Conservation (phyloP, 30 jellyfish, hydroid and myxozoan genomes). For the Aurelia aurita region DNA sequence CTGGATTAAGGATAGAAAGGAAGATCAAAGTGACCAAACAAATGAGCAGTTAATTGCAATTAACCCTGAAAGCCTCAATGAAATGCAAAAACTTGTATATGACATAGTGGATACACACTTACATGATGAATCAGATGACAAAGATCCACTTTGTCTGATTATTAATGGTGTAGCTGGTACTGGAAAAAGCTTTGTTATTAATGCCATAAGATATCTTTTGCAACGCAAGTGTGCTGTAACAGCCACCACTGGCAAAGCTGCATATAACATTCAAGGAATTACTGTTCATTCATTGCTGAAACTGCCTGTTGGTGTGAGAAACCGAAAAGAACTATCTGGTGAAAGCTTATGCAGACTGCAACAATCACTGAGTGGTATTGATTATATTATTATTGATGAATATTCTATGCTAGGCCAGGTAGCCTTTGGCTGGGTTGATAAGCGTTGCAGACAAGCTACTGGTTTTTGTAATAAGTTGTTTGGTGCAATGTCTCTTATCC, state of each 20-base stretch:
- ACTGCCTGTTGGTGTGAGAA: conserved; percentile 10
- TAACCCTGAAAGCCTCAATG: background rate
- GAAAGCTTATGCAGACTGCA: background rate
- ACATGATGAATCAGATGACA: conserved; percentile 1
- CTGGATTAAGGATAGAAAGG: conserved; percentile 1
- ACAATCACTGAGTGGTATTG: background rate
- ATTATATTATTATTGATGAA: conserved; percentile 16
- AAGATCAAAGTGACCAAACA: background rate
- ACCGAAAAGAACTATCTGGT: background rate
- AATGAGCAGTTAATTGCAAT: background rate
- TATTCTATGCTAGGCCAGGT: conserved; percentile 18
- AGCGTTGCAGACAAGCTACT: conserved; percentile 32
- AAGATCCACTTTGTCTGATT: conserved; percentile 9
- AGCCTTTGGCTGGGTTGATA: conserved; percentile 41
- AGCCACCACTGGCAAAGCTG: conserved; percentile 12
- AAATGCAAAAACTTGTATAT: background rate
- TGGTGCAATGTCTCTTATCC: too few relatives aligned
- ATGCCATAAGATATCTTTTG: too few relatives aligned
- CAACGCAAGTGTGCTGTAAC: conserved; percentile 7
- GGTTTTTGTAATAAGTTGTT: conserved; percentile 1
- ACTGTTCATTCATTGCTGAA: conserved; percentile 27
- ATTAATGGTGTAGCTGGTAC: conserved; percentile 40
- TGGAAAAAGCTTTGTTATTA: conserved; percentile 15
- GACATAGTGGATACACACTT: conserved; percentile 6
- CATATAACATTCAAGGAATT: conserved; percentile 28